phyloP scores from a whole-genome alignment of 2,113 vertebrate genomes.

The Pollachius pollachius region DNA sequence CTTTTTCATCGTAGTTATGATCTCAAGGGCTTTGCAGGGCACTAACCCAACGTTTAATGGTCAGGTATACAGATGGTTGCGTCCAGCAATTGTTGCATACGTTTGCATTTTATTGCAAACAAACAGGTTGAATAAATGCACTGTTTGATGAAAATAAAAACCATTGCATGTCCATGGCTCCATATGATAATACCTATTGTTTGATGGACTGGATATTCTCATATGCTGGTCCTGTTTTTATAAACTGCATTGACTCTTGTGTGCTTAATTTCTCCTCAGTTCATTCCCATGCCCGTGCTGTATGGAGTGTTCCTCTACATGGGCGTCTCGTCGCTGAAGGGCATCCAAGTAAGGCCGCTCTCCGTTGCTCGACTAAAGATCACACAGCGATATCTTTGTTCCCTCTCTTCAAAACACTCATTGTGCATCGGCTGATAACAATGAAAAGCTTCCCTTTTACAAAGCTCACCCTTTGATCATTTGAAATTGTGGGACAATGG shows the following conservation, averaged over 20 bases:
- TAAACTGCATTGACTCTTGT: not conserved
- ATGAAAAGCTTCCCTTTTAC: slow-evolving; percentile 22
- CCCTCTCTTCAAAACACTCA: slow-evolving; percentile 3
- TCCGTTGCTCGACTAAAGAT: slow-evolving; percentile 21
- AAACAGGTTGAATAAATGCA: no score
- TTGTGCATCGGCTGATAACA: slow-evolving; percentile 16
- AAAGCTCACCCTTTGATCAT: slow-evolving; percentile 30
- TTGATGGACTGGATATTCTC: no score
- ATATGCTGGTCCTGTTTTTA: no score
- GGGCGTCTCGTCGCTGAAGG: slow-evolving; percentile 94
- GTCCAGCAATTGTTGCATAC: no score
- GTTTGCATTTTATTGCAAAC: no score
- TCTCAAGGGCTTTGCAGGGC: no score
- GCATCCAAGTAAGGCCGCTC: slow-evolving; percentile 85
- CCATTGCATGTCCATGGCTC: no score
- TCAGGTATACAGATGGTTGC: no score
- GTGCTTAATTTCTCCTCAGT: slow-evolving; percentile 64
- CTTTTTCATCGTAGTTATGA: no score
- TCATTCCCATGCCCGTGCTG: slow-evolving; percentile 96
- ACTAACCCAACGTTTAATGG: no score
- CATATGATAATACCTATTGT: no score
- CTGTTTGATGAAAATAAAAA: no score
- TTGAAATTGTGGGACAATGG: not conserved
- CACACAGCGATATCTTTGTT: not conserved
- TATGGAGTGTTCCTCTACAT: slow-evolving; percentile 98